Base-by-base conservation (phyloP, 2,797 vertebrate species). In the Leptoclinus maculatus region DNA sequence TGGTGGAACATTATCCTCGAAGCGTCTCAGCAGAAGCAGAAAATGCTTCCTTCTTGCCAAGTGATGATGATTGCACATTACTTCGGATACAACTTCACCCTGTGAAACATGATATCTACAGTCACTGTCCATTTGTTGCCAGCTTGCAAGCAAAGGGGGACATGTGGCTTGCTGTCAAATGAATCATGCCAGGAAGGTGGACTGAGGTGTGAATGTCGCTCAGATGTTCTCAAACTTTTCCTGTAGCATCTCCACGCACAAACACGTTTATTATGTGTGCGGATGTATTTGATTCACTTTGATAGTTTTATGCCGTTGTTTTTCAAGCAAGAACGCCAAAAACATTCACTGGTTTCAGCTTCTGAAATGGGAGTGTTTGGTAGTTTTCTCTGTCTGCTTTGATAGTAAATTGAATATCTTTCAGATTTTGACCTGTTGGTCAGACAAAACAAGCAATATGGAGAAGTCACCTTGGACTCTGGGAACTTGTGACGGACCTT, bases 91-190 rank as follows among this genome's bases (percentile, higher is more conserved):
- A 88, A 79, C 62, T 88, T 82, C 12, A 75, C 60, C 66, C 63
- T 21, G 29, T 81, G 66, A 78, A 82, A 79, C 68, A 9, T 19
- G 70, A 83, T 73, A 66, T 79, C 65, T 60, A 71, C 76, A 83
- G 80, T 82, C 8, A 1, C 63, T 71, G 64, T 57, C 25, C 74
- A 41, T 78, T 72, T 78, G 74, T 60, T 80, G 36, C 54, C 64
- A 65, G 76, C 68, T 54, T 36, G 68, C 76, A 74, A 83, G n/a
- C n/a, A 43, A 19, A 10, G 45, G 23, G 77, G 71, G 79, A 66
- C 90, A 81, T 83, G 87, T 71, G 85, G 43, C 70, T 53, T 23
- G 23, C 66, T 88, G 87, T 87, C 76, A 85, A 38, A 78, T 54
- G 49, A 79, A 81, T 85, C 72, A 64, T 21, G 10, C 38, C 51